These are phyloP conservation scores for Phenganax stokvisi DNA, from an alignment of 92 coral and sea anemone genomes.

Conservation along the genomic window DNA sequence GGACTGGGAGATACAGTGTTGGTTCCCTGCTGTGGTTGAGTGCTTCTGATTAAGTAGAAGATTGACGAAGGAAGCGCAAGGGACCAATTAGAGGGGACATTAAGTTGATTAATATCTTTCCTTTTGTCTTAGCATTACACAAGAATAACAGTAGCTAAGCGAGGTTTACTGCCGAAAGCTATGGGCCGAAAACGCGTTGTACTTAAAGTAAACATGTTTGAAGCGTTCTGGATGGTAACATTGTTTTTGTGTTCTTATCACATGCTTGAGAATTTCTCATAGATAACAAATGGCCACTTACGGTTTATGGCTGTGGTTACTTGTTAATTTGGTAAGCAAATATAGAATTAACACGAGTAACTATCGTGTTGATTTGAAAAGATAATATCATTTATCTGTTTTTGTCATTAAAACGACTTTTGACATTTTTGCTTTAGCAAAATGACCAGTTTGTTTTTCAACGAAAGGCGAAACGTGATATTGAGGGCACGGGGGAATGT, in stretches of 20 bases:
- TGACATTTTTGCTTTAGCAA: background rate
- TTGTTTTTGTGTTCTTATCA: background rate
- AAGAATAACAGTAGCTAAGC: slow-evolving; percentile 20
- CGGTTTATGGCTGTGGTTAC: slow-evolving; percentile 40
- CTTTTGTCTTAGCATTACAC: slow-evolving; percentile 20
- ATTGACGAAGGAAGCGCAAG: slow-evolving; percentile 30
- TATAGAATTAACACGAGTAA: slow-evolving; percentile 11
- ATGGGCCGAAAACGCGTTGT: slow-evolving; percentile 5
- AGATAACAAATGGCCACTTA: slow-evolving; percentile 31
- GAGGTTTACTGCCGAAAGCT: slow-evolving; percentile 20
- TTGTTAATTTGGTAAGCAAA: slow-evolving; percentile 40
- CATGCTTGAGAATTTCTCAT: slow-evolving; percentile 4
- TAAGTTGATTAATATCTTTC: slow-evolving; percentile 22
- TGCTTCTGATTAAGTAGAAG: slow-evolving; percentile 21
- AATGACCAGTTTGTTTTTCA: slow-evolving; percentile 12
- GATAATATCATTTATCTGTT: background rate
- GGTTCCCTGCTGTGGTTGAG: slow-evolving; percentile 30
- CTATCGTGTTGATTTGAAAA: background rate
- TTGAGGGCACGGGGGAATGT: slow-evolving; percentile 21
- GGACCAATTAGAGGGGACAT: slow-evolving; percentile 38
- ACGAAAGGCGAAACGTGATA: slow-evolving; percentile 5
- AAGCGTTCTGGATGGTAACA: slow-evolving; percentile 11
- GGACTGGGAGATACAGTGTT: slow-evolving; percentile 1
- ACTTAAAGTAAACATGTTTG: slow-evolving; percentile 14
- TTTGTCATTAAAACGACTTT: background rate